A percentile compares a stretch with the other conserved stretches of the same genome.
These are phyloP conservation scores for Baccha elongata DNA, from an alignment of 2,888 invertebrate genomes.

Conservation along the genomic window DNA sequence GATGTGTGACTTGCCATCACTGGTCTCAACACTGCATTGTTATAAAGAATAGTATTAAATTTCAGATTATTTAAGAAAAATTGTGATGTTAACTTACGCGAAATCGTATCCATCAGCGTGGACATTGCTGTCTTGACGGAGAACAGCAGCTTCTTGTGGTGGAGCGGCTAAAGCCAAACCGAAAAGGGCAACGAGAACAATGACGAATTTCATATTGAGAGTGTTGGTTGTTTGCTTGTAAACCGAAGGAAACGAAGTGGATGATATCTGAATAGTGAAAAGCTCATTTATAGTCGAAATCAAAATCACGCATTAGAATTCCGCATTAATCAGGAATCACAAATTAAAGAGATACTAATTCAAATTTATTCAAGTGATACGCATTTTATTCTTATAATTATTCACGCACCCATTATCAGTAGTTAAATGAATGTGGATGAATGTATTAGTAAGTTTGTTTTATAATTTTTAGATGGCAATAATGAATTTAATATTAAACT, in stretches of 20 bases:
- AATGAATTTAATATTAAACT: too few species aligned
- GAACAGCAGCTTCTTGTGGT: constrained; percentile 84
- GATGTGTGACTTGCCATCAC: constrained; percentile 81
- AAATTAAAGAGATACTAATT: too few species aligned
- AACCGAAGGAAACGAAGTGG: constrained; percentile 66
- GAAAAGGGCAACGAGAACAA: constrained; percentile 77
- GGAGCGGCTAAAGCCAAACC: constrained; percentile 78
- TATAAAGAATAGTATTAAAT: too few species aligned
- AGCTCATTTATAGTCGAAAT: constrained; percentile 69
- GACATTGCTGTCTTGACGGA: constrained; percentile 85
- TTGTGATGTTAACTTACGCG: constrained; percentile 60
- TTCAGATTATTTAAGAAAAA: too few species aligned
- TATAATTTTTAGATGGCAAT: too few species aligned
- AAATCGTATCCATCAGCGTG: constrained; percentile 38
- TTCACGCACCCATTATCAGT: too few species aligned
- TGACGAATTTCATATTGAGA: constrained; percentile 78
- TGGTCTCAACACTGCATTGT: constrained; percentile 82
- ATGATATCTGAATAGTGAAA: constrained; percentile 24
- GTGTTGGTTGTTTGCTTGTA: constrained; percentile 30
- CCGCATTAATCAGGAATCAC: too few species aligned
- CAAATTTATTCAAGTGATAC: too few species aligned
- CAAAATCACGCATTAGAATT: too few species aligned
- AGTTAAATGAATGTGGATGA: too few species aligned
- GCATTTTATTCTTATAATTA: too few species aligned
- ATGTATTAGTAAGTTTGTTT: too few species aligned